Evolutionary conservation across 2,797 vertebrate species (phyloP), one percentile per base, ranked within the genome.

Genomic region (Bovichtus variegatus): DNA sequence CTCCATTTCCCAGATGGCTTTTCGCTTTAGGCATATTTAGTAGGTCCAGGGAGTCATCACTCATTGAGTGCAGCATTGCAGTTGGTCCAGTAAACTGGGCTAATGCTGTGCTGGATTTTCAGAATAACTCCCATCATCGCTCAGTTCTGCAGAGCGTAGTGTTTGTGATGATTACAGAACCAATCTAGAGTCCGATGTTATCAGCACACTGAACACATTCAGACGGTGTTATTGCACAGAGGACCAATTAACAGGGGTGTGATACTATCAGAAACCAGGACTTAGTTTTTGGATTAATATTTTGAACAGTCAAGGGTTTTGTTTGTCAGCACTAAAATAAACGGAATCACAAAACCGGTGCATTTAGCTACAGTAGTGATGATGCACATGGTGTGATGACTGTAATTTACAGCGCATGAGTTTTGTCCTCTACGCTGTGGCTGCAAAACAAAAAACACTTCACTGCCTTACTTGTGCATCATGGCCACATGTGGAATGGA

Each of bases 401-500:
- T 74, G 61, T 71, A 43, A 64, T 60, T 70, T 62, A 27, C 58
- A 70, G 27, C 82, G 34, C 16, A 25, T 8, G 4, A 53, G 31
- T 54, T 69, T 51, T 68, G 47, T 67, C 13, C 63, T 89, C 47
- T 84, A 47, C 66, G 65, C 78, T 51, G 46, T 71, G 64, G 79
- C 55, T 75, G 11, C 29, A 23, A 87, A 82, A 80, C 11, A 46
- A 80, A 27, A 88, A 87, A 71, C 81, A 79, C 5, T 87, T 77
- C 49, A 27, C 70, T 72, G 66, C 23, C 41, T 75, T 51, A 25
- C 74, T 69, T 36, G 76, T 74, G 71, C 67, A 84, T 77, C 69
- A 76, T 18, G 36, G 60, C 68, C 67, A 31, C 82, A 75, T 84
- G 83, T 91, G 59, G 89, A 91, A 83, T 91, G 55, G 89, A 91